phyloP scores from a whole-genome alignment of 1,140 invertebrate genomes.

The Magallana ariakensis region DNA sequence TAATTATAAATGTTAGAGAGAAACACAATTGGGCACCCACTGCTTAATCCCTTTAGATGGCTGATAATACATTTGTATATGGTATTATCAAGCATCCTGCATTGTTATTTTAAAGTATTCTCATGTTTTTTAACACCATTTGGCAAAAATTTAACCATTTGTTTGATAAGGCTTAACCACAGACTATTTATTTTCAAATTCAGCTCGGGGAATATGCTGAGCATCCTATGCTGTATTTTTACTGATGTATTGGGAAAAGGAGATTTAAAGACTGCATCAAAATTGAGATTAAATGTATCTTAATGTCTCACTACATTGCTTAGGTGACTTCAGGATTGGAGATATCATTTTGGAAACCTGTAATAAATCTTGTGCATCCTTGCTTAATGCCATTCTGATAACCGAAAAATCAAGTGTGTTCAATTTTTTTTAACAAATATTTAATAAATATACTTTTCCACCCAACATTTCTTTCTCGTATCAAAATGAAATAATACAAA shows the following conservation, averaged over 20 bases:
- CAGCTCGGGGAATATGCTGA: background rate
- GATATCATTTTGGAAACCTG: too few relatives aligned
- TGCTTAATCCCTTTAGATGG: background rate
- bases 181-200: background rate
- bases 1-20: background rate
- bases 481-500: background rate
- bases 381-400: background rate
- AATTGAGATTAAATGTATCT: background rate
- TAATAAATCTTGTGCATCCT: background rate
- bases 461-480: background rate
- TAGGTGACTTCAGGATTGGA: too few relatives aligned
- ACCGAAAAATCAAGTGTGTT: background rate
- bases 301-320: background rate
- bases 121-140: background rate
- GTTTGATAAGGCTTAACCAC: constrained; percentile 16
- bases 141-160: constrained; percentile 21
- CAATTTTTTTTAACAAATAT: background rate
- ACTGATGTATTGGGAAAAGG: too few relatives aligned
- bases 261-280: too few relatives aligned
- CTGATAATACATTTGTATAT: background rate
- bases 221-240: too few relatives aligned
- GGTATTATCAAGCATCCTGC: background rate
- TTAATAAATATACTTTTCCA: background rate
- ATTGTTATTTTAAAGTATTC: background rate
- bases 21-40: background rate